These are phyloP conservation scores for Gymnorhina tibicen DNA, from an alignment of 2,113 vertebrate genomes.

Conservation along the genomic window DNA sequence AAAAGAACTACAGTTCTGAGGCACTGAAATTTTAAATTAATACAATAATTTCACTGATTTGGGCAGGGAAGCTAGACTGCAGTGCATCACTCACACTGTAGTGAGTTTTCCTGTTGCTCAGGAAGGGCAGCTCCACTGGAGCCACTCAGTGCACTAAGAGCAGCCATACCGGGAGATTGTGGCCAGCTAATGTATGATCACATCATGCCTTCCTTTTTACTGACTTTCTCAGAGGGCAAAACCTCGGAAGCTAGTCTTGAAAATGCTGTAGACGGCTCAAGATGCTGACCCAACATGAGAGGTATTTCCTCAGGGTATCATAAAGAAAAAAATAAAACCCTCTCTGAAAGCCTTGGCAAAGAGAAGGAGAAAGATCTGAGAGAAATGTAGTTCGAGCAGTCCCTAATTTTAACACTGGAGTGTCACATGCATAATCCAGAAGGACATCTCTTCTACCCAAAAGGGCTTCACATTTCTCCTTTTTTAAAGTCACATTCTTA, in stretches of 20 bases:
- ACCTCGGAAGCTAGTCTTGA: not conserved
- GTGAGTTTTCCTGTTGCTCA: not conserved
- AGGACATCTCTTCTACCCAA: conserved; percentile 24
- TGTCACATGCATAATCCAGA: not conserved
- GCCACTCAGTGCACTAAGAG: not conserved
- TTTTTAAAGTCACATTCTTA: not conserved
- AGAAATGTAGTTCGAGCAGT: not conserved
- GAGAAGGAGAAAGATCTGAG: not conserved
- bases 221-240: conserved; percentile 28
- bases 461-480: not conserved
- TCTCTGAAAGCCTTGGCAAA: not conserved
- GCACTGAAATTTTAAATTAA: not conserved
- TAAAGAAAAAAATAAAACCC: not conserved
- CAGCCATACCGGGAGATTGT: not conserved
- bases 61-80: not conserved
- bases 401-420: conserved; percentile 26
- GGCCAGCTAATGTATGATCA: not conserved
- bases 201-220: not conserved
- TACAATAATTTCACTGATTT: not conserved
- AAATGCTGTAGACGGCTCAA: conserved; percentile 38
- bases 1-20: not conserved
- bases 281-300: conserved; percentile 48
- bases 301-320: conserved; percentile 25
- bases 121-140: not conserved
- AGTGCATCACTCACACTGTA: not conserved